Percentiles rank a stretch among this genome's conserved stretches.
phyloP scores from a whole-genome alignment of 2,888 invertebrate genomes.

The Onthophagus sagittarius region DNA sequence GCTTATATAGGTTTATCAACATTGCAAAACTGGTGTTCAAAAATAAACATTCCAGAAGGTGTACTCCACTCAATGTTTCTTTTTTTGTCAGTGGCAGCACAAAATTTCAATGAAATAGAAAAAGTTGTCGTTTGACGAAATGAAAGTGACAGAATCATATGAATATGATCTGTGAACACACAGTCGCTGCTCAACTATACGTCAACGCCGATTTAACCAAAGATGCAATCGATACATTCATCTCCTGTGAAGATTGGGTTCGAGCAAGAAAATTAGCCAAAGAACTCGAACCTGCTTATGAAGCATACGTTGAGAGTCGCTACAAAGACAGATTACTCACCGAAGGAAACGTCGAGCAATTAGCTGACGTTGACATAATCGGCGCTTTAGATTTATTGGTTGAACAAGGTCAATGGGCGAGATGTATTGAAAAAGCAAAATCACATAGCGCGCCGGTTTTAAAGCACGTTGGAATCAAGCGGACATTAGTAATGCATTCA shows the following conservation, averaged over 20 bases:
- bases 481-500: no score
- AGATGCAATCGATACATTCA: slow-evolving; percentile 79
- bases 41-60: no score
- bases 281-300: slow-evolving; percentile 73
- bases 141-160: no score
- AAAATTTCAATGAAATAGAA: no score
- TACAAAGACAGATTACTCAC: slow-evolving; percentile 72
- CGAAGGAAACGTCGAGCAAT: slow-evolving; percentile 72
- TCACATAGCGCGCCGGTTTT: slow-evolving; percentile 58
- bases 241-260: slow-evolving; percentile 76
- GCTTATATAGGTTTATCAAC: no score
- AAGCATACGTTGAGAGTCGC: slow-evolving; percentile 70
- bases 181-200: slow-evolving; percentile 65
- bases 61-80: no score
- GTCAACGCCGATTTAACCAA: slow-evolving; percentile 73
- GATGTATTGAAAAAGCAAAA: slow-evolving; percentile 78
- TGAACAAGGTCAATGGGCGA: slow-evolving; percentile 80
- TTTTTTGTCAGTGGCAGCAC: no score
- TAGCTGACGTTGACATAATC: slow-evolving; percentile 75
- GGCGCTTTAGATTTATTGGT: slow-evolving; percentile 80
- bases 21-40: no score
- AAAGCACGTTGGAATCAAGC: no score
- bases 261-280: slow-evolving; percentile 80
- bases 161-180: no score
- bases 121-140: no score